These are phyloP conservation scores for Mesochorus sp. DNA, from an alignment of 2,888 invertebrate genomes.

Conservation along the genomic window DNA sequence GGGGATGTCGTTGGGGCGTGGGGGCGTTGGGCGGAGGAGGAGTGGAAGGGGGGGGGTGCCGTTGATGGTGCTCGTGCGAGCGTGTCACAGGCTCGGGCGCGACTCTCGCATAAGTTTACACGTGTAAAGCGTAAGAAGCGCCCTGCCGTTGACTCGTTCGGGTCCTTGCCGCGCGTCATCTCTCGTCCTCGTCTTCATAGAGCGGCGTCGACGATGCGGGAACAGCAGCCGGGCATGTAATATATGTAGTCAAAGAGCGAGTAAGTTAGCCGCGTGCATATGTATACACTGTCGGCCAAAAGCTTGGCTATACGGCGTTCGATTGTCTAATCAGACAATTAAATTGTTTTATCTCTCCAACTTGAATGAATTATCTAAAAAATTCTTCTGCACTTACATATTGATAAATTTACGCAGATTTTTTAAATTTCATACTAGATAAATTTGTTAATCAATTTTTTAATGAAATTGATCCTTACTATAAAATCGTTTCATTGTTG, in stretches of 20 bases:
- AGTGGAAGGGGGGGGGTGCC: background rate
- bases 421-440: too few relatives aligned
- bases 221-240: background rate
- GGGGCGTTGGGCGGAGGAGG: background rate
- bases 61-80: constrained; percentile 51
- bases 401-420: too few relatives aligned
- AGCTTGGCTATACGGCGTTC: background rate
- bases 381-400: too few relatives aligned
- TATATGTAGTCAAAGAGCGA: constrained; percentile 17
- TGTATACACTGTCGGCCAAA: background rate
- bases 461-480: too few relatives aligned
- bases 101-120: constrained; percentile 61
- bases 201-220: constrained; percentile 25
- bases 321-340: too few relatives aligned
- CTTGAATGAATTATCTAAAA: too few relatives aligned
- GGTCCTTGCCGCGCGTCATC: background rate
- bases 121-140: constrained; percentile 54
- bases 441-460: too few relatives aligned
- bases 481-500: too few relatives aligned
- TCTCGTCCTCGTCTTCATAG: constrained; percentile 28
- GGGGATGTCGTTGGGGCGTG: background rate
- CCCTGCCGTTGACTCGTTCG: constrained; percentile 3
- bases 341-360: too few relatives aligned
- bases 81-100: constrained; percentile 48
- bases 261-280: constrained; percentile 11